phyloP scores from a whole-genome alignment of 2,797 vertebrate genomes.

The Premnoplex brunnescens region DNA sequence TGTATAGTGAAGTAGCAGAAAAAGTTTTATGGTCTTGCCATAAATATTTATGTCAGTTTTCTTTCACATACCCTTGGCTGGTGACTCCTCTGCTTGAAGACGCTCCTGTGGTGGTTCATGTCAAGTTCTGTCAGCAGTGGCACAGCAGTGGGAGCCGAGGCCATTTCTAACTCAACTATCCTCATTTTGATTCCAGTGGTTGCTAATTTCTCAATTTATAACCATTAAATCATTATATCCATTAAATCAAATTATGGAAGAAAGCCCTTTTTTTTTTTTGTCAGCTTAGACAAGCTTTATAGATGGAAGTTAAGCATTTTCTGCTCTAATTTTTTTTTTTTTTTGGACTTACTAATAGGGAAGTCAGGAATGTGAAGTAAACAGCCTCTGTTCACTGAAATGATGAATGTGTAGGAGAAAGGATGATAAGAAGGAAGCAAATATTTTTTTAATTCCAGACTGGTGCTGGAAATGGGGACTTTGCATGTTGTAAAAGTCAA shows the following conservation, averaged over 20 bases:
- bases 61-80: neutral
- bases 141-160: neutral
- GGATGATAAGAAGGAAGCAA: neutral
- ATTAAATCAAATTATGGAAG: conserved; percentile 33
- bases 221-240: neutral
- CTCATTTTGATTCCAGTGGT: neutral
- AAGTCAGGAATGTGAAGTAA: neutral
- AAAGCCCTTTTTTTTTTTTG: neutral
- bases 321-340: neutral
- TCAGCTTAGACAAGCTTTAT: neutral
- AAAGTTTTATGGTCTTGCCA: neutral
- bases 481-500: conserved; percentile 4
- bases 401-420: neutral
- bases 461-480: neutral
- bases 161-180: neutral
- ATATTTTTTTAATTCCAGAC: neutral
- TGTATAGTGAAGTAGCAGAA: neutral
- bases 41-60: conserved; percentile 24
- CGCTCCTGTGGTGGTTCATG: neutral
- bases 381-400: neutral
- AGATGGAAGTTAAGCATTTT: neutral
- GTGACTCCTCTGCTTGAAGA: neutral
- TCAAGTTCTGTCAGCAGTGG: neutral
- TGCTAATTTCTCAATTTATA: conserved; percentile 29
- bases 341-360: neutral